A percentile compares a stretch with the other conserved stretches of the same genome.
phyloP scores from a whole-genome alignment of 2,113 vertebrate species.

The Naja naja region DNA sequence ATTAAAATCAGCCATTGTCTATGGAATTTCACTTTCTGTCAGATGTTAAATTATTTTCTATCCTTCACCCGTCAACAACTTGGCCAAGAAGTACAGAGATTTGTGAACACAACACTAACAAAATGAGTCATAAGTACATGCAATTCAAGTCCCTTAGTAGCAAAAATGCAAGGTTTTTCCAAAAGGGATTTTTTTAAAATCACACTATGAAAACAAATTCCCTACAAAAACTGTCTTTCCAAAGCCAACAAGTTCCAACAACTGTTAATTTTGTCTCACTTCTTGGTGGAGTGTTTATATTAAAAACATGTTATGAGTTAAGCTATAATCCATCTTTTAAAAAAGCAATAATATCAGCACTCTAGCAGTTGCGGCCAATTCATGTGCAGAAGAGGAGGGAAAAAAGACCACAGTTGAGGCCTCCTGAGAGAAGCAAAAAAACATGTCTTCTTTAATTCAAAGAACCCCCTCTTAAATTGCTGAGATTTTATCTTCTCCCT shows the following conservation, averaged over 20 bases:
- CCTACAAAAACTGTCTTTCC: slow-evolving; percentile 24
- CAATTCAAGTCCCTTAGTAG: slow-evolving; percentile 22
- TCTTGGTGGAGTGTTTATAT: slow-evolving; percentile 39
- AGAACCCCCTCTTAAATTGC: slow-evolving; percentile 3
- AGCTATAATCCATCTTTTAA: slow-evolving; percentile 43
- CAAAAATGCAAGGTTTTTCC: slow-evolving; percentile 15
- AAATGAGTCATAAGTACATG: not conserved
- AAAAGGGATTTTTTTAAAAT: not conserved
- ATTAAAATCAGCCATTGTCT: not conserved
- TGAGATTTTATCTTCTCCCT: slow-evolving; percentile 48
- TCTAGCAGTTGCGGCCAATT: not conserved
- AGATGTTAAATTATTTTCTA: slow-evolving; percentile 16
- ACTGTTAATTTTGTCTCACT: slow-evolving; percentile 50
- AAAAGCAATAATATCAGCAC: slow-evolving; percentile 34
- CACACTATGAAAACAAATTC: slow-evolving; percentile 36
- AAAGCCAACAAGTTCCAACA: slow-evolving; percentile 48
- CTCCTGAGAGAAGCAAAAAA: not conserved
- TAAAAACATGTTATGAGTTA: slow-evolving; percentile 49
- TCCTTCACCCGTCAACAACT: not conserved
- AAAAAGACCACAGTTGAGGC: not conserved
- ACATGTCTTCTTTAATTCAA: slow-evolving; percentile 27
- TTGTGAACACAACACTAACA: slow-evolving; percentile 24
- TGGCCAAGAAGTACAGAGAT: slow-evolving; percentile 13
- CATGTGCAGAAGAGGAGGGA: slow-evolving; percentile 6
- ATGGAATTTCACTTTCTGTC: slow-evolving; percentile 2